phyloP scores from a whole-genome alignment of 2,888 invertebrate genomes.

The Helobdella robusta region DNA sequence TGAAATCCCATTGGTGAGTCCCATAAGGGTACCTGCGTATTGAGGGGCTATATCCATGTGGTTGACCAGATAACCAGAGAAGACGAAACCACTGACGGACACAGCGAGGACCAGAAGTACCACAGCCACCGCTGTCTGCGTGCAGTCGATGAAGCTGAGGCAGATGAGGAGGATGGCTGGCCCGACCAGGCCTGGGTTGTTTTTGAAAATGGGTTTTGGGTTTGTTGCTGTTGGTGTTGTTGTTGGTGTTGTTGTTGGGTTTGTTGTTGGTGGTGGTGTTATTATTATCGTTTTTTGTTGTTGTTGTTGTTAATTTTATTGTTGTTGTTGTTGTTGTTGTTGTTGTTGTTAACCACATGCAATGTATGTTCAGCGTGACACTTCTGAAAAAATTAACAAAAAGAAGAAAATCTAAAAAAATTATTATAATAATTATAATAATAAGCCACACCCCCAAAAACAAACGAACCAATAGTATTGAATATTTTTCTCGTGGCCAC shows the following conservation, averaged over 20 bases:
- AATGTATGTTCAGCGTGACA: neutral
- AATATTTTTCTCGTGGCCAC: constrained; percentile 38
- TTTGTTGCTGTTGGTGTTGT: no score
- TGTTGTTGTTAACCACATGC: no score
- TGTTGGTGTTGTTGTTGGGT: no score
- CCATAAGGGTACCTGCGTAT: constrained; percentile 47
- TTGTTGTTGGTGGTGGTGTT: no score
- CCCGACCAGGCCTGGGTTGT: constrained; percentile 40
- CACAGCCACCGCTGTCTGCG: constrained; percentile 40
- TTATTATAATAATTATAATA: neutral
- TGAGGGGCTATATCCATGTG: constrained; percentile 49
- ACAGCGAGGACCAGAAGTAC: constrained; percentile 42
- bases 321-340: no score
- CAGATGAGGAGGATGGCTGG: constrained; percentile 43
- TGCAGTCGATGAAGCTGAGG: constrained; percentile 45
- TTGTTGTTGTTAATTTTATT: no score
- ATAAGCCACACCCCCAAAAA: neutral
- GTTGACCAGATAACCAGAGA: constrained; percentile 48
- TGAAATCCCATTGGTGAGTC: constrained; percentile 47
- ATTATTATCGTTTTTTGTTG: no score
- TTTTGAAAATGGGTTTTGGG: neutral
- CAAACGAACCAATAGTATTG: constrained; percentile 35
- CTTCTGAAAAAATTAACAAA: neutral
- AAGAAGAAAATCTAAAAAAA: neutral
- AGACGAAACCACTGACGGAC: constrained; percentile 42